These are phyloP conservation scores for Seriola quinqueradiata DNA, from an alignment of 2,113 vertebrate genomes.

Conservation along the genomic window DNA sequence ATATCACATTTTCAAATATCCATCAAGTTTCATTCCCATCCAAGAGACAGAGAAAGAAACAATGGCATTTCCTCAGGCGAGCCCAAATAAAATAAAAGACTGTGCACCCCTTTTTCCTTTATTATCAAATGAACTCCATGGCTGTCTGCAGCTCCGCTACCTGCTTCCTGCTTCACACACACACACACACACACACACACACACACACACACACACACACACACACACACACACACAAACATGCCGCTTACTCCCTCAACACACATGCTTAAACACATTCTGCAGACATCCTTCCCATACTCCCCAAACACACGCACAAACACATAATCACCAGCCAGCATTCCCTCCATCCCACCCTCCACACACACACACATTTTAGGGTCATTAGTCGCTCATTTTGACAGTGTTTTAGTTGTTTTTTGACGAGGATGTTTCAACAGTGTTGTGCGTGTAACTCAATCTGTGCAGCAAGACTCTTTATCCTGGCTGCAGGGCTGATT, in stretches of 20 bases:
- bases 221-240: not conserved
- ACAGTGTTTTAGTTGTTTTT: slow-evolving; percentile 38
- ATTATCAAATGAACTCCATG: slow-evolving; percentile 51
- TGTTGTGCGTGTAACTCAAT: slow-evolving; percentile 63
- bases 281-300: slow-evolving; percentile 62
- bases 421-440: slow-evolving; percentile 41
- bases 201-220: not conserved
- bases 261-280: slow-evolving; percentile 26
- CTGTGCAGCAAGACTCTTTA: slow-evolving; percentile 27
- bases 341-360: not conserved
- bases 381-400: slow-evolving; percentile 33
- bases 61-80: slow-evolving; percentile 76
- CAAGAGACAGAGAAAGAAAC: slow-evolving; percentile 54
- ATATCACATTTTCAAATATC: slow-evolving; percentile 12
- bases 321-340: slow-evolving; percentile 6
- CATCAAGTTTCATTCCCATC: slow-evolving; percentile 30
- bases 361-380: slow-evolving; percentile 1
- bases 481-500: slow-evolving; percentile 50
- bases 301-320: slow-evolving; percentile 17
- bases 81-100: slow-evolving; percentile 68
- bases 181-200: slow-evolving; percentile 12
- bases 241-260: slow-evolving; percentile 4
- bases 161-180: slow-evolving; percentile 65
- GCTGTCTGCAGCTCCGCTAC: slow-evolving; percentile 43
- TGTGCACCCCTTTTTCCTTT: slow-evolving; percentile 66